Percentiles rank a stretch among this genome's conserved stretches.
These are phyloP conservation scores for Neosilurus mollespiculum DNA, from an alignment of 2,797 vertebrate genomes.

Conservation along the genomic window DNA sequence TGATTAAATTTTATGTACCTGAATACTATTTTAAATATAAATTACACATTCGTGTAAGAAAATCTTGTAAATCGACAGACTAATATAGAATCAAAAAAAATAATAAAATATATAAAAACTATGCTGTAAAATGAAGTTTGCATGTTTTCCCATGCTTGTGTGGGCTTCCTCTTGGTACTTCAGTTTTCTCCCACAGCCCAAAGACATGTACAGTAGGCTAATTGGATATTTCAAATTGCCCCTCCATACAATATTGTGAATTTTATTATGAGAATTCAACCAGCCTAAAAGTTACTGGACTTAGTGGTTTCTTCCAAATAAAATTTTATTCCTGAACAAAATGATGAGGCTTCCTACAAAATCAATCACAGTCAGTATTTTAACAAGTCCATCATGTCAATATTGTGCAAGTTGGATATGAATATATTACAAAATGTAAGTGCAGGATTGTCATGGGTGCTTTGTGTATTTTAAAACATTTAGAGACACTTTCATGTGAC, in stretches of 20 bases:
- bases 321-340: slow-evolving; percentile 1
- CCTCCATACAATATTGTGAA: background rate
- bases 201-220: too few relatives aligned
- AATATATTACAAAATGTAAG: background rate
- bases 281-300: background rate
- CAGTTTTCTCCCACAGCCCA: too few relatives aligned
- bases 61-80: background rate
- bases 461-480: background rate
- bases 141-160: too few relatives aligned
- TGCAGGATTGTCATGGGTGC: background rate
- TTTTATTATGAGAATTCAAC: background rate
- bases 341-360: background rate
- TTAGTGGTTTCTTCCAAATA: background rate
- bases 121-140: too few relatives aligned
- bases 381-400: background rate
- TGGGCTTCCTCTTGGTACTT: too few relatives aligned
- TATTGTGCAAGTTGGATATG: background rate
- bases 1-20: background rate
- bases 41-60: background rate
- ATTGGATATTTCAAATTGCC: too few relatives aligned
- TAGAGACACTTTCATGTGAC: background rate
- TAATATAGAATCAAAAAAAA: too few relatives aligned
- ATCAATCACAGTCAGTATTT: background rate
- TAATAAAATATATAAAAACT: too few relatives aligned
- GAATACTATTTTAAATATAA: background rate